A percentile compares a stretch with the other conserved stretches of the same genome.
phyloP scores from a whole-genome alignment of 2,888 invertebrate genomes.

The Leptopilina syphax region DNA sequence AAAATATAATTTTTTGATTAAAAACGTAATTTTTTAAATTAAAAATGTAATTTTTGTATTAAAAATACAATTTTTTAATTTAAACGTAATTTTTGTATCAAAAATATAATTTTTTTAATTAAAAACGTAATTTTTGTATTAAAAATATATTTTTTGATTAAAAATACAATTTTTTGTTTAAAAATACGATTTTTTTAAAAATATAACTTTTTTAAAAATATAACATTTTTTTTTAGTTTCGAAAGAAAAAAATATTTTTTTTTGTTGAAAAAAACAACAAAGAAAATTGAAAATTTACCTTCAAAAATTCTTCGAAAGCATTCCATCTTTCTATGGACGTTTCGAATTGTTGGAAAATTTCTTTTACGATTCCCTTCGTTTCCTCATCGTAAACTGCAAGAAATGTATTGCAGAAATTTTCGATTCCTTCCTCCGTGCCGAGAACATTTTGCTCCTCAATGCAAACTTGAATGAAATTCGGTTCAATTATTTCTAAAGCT shows the following conservation, averaged over 20 bases:
- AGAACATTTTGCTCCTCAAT: conserved; percentile 91
- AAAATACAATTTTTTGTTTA: too few species aligned
- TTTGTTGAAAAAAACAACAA: background rate
- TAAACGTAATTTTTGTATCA: too few species aligned
- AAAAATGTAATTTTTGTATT: too few species aligned
- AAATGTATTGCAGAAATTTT: conserved; percentile 85
- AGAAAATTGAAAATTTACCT: background rate
- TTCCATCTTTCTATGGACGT: conserved; percentile 83
- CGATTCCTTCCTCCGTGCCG: conserved; percentile 83
- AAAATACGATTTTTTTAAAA: too few species aligned
- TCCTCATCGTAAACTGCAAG: conserved; percentile 84
- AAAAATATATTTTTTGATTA: too few species aligned
- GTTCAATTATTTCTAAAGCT: conserved; percentile 86
- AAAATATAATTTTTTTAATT: too few species aligned
- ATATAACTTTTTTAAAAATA: too few species aligned
- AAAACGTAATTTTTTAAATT: too few species aligned
- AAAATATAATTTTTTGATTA: too few species aligned
- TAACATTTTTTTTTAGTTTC: too few species aligned
- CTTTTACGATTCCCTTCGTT: conserved; percentile 79
- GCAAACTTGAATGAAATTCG: conserved; percentile 86
- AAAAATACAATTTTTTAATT: too few species aligned
- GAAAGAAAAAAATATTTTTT: background rate
- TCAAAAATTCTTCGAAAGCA: conserved; percentile 79
- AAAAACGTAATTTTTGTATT: too few species aligned
- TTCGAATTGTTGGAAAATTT: conserved; percentile 79